These are phyloP conservation scores for Conger conger DNA, from an alignment of 2,113 vertebrate genomes.

Conservation along the genomic window DNA sequence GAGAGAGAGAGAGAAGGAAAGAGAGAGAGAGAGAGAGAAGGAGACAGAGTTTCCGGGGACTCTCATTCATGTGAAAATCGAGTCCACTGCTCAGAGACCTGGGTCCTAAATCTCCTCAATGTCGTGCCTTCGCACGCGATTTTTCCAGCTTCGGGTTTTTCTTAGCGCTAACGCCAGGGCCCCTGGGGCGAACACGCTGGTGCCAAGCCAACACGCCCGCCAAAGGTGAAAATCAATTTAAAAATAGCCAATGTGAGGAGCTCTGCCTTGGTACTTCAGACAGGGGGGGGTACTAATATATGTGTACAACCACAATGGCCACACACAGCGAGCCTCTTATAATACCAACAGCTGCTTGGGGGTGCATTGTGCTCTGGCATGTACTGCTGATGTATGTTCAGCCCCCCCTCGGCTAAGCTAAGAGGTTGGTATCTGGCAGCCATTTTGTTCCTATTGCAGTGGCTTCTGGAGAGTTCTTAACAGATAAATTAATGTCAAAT, in stretches of 20 bases:
- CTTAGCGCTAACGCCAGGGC: neutral
- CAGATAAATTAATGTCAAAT: neutral
- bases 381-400: neutral
- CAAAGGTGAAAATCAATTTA: slow-evolving; percentile 9
- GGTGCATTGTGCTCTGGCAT: neutral
- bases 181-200: neutral
- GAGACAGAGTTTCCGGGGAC: neutral
- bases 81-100: neutral
- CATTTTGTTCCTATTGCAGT: neutral
- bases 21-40: too few relatives aligned
- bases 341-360: neutral
- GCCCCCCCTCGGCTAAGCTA: neutral
- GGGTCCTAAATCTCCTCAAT: neutral
- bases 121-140: neutral
- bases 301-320: neutral
- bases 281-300: neutral
- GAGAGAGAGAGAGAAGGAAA: neutral
- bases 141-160: neutral
- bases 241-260: slow-evolving; percentile 4
- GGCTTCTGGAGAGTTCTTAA: neutral
- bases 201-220: neutral
- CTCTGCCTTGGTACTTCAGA: neutral
- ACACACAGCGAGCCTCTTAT: neutral
- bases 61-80: slow-evolving; percentile 1
- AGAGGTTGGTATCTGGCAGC: neutral